Conservation (phyloP, 2,888 invertebrate genomes). For the Mythimna pallens region DNA sequence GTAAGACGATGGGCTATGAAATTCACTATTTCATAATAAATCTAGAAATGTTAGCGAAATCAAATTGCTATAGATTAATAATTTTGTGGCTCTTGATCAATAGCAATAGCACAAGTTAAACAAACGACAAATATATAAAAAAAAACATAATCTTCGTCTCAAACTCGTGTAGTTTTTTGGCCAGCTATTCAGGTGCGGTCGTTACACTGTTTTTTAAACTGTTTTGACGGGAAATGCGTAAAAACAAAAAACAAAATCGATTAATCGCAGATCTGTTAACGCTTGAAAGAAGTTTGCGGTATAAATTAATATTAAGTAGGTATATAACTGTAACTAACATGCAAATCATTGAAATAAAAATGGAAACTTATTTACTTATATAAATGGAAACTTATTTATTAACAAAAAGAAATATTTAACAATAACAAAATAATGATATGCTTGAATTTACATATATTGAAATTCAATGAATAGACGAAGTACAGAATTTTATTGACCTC, state of each 20-base stretch:
- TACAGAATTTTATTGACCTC: conserved; percentile 26
- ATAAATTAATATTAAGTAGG: conserved; percentile 36
- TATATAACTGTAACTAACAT: neutral
- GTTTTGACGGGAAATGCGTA: conserved; percentile 12
- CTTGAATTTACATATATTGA: conserved; percentile 29
- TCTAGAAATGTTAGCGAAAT: neutral
- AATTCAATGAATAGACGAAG: conserved; percentile 28
- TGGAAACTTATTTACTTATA: neutral
- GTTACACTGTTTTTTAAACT: conserved; percentile 12
- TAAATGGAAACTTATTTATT: neutral
- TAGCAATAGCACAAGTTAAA: neutral
- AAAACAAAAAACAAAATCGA: conserved; percentile 22
- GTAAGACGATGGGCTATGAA: no score
- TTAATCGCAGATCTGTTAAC: conserved; percentile 27
- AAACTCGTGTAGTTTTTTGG: conserved; percentile 4
- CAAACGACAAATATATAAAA: neutral
- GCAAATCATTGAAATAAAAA: neutral
- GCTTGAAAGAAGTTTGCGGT: neutral
- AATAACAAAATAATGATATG: conserved; percentile 7
- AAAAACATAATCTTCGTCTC: neutral
- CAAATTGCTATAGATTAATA: neutral
- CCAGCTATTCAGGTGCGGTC: conserved; percentile 13
- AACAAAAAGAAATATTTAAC: neutral
- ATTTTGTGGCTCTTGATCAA: no score
- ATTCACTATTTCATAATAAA: no score